Conservation (phyloP, 2,797 vertebrate genomes). For the Psittacula echo region DNA sequence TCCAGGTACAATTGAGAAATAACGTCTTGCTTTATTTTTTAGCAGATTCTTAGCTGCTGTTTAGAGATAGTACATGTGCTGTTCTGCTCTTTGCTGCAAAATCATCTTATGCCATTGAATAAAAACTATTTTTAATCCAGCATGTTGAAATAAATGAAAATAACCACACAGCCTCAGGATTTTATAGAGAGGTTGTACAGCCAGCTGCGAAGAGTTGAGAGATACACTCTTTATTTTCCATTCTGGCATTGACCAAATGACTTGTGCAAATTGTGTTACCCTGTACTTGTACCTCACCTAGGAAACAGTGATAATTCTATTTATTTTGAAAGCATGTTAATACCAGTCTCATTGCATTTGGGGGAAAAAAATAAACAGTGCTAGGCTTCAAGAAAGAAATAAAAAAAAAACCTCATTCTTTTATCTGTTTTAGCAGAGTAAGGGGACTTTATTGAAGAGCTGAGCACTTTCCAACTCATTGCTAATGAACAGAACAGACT, state of each 20-base stretch:
- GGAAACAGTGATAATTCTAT: not conserved
- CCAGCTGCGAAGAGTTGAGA: not conserved
- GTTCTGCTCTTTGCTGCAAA: not conserved
- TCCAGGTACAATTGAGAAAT: conserved; percentile 87
- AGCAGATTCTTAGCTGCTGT: not conserved
- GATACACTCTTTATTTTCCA: not conserved
- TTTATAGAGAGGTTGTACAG: not conserved
- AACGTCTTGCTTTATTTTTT: not conserved
- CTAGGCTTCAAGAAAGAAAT: not conserved
- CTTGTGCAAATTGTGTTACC: not conserved
- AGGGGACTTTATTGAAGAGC: not conserved
- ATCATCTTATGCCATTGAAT: not conserved
- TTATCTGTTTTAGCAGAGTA: not conserved
- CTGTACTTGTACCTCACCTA: not conserved
- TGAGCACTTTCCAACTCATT: not conserved
- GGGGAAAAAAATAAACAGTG: not conserved
- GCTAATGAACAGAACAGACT: not conserved
- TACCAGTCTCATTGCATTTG: not conserved
- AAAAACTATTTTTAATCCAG: not conserved
- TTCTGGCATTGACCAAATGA: not conserved
- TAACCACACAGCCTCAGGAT: not conserved
- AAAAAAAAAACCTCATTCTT: not conserved
- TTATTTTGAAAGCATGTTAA: not conserved
- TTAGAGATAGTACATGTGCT: not conserved
- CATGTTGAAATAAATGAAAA: not conserved